Evolutionary conservation across 1,140 invertebrate species (phyloP).

Genomic region (Trinorchestia longiramus): DNA sequence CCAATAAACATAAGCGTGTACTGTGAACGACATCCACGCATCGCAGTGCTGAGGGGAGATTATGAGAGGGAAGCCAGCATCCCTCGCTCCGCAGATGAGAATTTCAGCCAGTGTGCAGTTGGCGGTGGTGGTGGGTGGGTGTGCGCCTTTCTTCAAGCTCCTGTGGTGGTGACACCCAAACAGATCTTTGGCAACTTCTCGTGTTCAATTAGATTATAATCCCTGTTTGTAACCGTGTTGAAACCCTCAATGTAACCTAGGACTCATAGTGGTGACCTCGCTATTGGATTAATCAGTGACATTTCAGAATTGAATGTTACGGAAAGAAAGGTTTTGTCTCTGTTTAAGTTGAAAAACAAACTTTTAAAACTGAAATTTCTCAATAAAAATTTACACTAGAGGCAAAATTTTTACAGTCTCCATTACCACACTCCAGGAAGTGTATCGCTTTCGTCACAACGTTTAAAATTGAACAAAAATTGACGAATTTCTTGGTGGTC

Average conservation of each 20-base stretch:
- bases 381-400: background rate
- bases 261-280: background rate
- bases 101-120: background rate
- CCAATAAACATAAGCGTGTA: background rate
- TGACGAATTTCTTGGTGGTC: background rate
- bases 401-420: background rate
- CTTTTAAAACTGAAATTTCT: background rate
- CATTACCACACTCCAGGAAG: background rate
- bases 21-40: background rate
- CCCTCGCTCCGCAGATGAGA: background rate
- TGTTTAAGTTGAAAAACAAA: background rate
- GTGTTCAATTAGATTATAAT: background rate
- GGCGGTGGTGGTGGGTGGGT: background rate
- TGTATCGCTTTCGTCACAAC: background rate
- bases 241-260: background rate
- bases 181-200: background rate
- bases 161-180: background rate
- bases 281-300: background rate
- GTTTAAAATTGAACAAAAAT: background rate
- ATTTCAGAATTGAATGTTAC: background rate
- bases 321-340: background rate
- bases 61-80: too few relatives aligned
- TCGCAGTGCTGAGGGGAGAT: background rate
- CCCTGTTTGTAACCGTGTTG: background rate
- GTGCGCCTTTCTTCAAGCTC: background rate